These are phyloP conservation scores for Passer montanus DNA, from an alignment of 2,113 vertebrate genomes.

Conservation along the genomic window DNA sequence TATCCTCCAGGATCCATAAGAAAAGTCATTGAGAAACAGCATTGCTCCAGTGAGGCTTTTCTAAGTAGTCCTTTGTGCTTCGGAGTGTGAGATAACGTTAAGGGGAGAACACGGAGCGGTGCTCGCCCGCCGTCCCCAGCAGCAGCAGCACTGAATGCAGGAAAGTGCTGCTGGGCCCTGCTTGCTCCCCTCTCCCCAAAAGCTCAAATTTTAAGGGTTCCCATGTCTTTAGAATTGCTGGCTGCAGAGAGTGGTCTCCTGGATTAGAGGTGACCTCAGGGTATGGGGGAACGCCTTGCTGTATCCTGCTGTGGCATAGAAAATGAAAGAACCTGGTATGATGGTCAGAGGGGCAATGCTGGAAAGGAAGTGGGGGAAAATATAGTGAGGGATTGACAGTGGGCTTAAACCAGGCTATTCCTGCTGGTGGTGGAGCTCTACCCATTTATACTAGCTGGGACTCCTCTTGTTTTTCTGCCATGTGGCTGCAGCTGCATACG, in stretches of 20 bases:
- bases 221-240: not conserved
- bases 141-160: not conserved
- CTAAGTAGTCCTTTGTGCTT: slow-evolving; percentile 32
- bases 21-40: slow-evolving; percentile 40
- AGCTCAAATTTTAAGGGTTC: not conserved
- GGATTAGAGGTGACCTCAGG: not conserved
- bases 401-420: not conserved
- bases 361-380: not conserved
- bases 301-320: rapidly evolving
- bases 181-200: not conserved
- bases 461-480: not conserved
- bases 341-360: rapidly evolving
- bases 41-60: not conserved
- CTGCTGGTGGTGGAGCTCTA: not conserved
- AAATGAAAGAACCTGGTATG: rapidly evolving
- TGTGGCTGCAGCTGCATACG: rapidly evolving
- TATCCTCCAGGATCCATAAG: slow-evolving; percentile 48
- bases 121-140: rapidly evolving
- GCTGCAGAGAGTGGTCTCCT: not conserved
- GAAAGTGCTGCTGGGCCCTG: not conserved
- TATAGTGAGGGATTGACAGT: not conserved
- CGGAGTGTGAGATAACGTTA: not conserved
- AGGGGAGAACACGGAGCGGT: rapidly evolving
- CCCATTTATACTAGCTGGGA: not conserved
- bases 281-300: not conserved